phyloP scores from a whole-genome alignment of 2,113 vertebrate species.

The Puma concolor region DNA sequence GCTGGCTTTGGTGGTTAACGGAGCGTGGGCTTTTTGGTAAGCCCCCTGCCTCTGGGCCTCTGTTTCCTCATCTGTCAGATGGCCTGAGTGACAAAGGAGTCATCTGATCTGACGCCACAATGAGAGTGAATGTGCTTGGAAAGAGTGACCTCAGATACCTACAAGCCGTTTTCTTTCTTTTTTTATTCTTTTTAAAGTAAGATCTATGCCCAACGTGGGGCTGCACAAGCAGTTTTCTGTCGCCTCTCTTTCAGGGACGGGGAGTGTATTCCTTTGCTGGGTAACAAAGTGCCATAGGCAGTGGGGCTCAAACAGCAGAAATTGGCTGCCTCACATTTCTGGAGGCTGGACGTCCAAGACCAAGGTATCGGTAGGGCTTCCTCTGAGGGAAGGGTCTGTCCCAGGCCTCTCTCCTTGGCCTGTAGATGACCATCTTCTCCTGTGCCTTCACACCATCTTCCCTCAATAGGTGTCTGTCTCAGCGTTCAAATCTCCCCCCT shows the following conservation, averaged over 20 bases:
- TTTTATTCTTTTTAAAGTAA: background rate
- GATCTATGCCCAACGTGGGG: background rate
- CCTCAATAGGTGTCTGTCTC: background rate
- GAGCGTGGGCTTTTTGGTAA: background rate
- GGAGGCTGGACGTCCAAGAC: background rate
- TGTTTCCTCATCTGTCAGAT: background rate
- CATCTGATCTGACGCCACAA: no score
- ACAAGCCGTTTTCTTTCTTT: accelerated
- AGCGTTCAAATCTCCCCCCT: background rate
- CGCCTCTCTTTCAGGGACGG: background rate
- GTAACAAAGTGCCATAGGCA: background rate
- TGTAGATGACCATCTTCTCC: accelerated
- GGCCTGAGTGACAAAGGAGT: background rate
- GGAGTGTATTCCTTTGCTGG: background rate
- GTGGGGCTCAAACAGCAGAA: background rate
- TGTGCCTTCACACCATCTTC: background rate
- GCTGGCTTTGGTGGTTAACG: background rate
- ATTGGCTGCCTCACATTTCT: background rate
- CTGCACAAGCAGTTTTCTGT: background rate
- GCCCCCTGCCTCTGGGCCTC: background rate
- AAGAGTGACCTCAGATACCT: background rate
- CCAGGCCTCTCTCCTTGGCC: background rate
- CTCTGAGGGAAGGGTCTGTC: background rate
- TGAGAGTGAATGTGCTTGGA: background rate
- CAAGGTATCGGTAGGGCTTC: background rate